These are phyloP conservation scores for Eudorcas thomsonii DNA, from an alignment of 2,113 vertebrate species.

Conservation along the genomic window DNA sequence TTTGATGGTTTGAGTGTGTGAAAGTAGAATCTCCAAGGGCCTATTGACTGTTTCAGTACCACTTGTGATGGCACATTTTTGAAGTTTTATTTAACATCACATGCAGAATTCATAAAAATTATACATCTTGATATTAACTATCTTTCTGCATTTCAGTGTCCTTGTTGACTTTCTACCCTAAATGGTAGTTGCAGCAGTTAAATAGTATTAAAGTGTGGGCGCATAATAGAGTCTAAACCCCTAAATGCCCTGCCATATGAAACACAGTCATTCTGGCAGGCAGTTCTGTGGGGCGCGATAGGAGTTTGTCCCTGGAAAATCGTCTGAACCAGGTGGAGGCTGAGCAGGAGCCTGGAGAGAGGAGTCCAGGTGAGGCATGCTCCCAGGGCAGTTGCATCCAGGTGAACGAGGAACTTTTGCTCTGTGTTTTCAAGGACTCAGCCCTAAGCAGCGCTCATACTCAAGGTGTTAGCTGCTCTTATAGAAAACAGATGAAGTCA, in stretches of 20 bases:
- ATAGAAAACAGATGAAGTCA: background rate
- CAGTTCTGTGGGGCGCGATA: background rate
- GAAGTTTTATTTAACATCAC: slow-evolving; percentile 28
- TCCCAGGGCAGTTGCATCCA: background rate
- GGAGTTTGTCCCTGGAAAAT: background rate
- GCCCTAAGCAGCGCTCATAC: background rate
- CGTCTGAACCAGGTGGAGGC: background rate
- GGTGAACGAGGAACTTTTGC: background rate
- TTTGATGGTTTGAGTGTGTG: background rate
- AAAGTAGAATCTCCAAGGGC: background rate
- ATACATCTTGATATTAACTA: background rate
- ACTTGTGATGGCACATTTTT: background rate
- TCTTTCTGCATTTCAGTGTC: background rate
- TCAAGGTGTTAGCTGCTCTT: background rate
- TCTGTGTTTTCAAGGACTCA: background rate
- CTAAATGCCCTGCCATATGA: too few relatives aligned
- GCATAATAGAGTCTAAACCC: background rate
- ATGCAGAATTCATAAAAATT: background rate
- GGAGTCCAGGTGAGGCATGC: background rate
- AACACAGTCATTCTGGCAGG: background rate
- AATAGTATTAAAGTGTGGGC: rapidly evolving
- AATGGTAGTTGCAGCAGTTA: background rate
- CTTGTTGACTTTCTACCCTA: background rate
- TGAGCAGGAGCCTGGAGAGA: background rate
- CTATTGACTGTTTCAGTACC: slow-evolving; percentile 21